These are phyloP conservation scores for Bubo bubo DNA, from an alignment of 2,113 vertebrate genomes.

Conservation along the genomic window DNA sequence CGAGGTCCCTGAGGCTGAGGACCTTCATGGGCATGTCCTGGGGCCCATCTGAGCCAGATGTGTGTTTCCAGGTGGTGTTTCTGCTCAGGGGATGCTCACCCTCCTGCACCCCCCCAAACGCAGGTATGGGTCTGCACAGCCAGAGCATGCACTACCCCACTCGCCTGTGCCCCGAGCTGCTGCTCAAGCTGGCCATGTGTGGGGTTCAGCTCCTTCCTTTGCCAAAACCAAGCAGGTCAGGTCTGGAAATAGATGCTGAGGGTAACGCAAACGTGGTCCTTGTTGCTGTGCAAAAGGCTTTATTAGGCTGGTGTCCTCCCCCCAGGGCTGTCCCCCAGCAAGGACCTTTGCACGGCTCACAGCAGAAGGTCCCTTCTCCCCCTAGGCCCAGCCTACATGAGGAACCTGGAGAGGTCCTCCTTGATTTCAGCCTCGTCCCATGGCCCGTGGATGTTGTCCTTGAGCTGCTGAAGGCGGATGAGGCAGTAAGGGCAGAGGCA, in stretches of 20 bases:
- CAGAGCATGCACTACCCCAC: accelerated
- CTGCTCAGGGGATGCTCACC: not conserved
- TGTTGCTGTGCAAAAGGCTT: not conserved
- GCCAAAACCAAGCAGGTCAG: not conserved
- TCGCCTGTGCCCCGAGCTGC: accelerated
- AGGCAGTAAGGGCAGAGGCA: constrained; percentile 90
- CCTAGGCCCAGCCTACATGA: constrained; percentile 52
- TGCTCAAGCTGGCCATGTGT: accelerated
- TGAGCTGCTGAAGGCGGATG: constrained; percentile 88
- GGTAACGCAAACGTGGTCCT: not conserved
- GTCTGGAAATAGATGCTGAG: not conserved
- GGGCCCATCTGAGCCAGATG: no score
- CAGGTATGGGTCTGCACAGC: not conserved
- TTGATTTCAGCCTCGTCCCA: constrained; percentile 98
- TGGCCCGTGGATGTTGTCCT: constrained; percentile 96
- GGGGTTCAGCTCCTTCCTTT: not conserved
- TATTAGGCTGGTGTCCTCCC: not conserved
- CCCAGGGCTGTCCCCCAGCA: not conserved
- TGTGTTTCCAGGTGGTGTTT: accelerated
- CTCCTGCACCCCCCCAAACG: accelerated
- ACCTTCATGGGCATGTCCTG: accelerated
- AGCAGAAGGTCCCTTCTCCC: not conserved
- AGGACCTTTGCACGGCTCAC: not conserved
- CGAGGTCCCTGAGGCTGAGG: not conserved
- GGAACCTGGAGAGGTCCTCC: constrained; percentile 89